Conservation (phyloP, 2,797 vertebrate genomes). For the Urophycis tenuis region DNA sequence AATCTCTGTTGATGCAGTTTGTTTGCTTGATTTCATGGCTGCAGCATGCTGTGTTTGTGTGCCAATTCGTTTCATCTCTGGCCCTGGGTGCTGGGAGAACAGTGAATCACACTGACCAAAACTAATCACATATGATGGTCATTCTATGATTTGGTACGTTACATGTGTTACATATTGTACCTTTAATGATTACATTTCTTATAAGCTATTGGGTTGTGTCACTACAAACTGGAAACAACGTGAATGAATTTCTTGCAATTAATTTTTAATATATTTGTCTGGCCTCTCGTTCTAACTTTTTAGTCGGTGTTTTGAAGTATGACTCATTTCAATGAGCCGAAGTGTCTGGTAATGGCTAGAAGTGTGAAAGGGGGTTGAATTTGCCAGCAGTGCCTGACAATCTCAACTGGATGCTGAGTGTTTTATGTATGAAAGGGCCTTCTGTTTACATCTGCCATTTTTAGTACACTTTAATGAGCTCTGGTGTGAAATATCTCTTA, state of each 20-base stretch:
- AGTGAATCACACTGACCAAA: too few species aligned
- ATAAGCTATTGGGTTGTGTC: not conserved
- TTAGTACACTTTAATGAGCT: not conserved
- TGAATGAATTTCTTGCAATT: not conserved
- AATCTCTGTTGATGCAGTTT: too few species aligned
- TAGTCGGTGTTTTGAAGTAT: not conserved
- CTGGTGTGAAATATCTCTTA: not conserved
- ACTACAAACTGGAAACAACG: not conserved
- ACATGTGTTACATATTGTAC: too few species aligned
- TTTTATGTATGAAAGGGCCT: not conserved
- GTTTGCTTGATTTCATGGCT: too few species aligned
- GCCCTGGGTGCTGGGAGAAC: too few species aligned
- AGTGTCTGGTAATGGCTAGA: not conserved
- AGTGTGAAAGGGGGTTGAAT: not conserved
- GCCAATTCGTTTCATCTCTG: too few species aligned
- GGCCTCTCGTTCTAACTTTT: not conserved
- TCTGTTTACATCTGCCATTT: not conserved
- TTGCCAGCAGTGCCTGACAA: not conserved
- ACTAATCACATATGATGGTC: too few species aligned
- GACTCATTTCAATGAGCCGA: not conserved
- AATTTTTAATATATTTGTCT: not conserved
- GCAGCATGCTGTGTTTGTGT: too few species aligned
- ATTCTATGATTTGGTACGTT: too few species aligned
- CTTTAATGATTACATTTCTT: not conserved
- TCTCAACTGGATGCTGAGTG: not conserved